phyloP scores from a whole-genome alignment of 2,797 vertebrate genomes.

The Ibycter americanus region DNA sequence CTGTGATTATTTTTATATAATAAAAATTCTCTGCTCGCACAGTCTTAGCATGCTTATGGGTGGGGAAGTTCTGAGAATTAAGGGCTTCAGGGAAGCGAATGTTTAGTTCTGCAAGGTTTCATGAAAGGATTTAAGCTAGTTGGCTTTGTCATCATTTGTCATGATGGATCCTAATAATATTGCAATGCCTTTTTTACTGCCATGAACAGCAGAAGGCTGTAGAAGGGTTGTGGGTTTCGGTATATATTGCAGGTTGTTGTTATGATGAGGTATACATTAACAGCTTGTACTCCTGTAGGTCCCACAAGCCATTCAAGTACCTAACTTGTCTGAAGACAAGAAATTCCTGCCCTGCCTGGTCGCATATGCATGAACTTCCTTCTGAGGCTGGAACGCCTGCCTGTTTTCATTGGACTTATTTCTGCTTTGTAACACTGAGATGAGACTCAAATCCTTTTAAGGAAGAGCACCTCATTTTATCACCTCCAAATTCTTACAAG shows the following conservation, averaged over 20 bases:
- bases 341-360: neutral
- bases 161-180: neutral
- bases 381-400: neutral
- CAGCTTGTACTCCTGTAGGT: neutral
- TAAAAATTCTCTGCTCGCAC: neutral
- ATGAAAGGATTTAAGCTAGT: neutral
- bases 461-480: neutral
- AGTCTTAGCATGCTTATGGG: neutral
- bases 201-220: neutral
- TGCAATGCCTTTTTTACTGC: neutral
- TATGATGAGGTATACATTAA: neutral
- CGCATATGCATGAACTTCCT: neutral
- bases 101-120: neutral
- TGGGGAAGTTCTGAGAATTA: neutral
- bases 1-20: slow-evolving; percentile 12
- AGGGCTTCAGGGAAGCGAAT: neutral
- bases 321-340: neutral
- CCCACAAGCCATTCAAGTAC: neutral
- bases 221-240: neutral
- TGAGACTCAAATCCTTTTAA: neutral
- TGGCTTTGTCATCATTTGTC: neutral
- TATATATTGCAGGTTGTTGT: neutral
- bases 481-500: neutral
- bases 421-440: neutral
- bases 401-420: neutral